Evolutionary conservation across 2,113 vertebrate species (phyloP).

Genomic region (Riparia riparia): DNA sequence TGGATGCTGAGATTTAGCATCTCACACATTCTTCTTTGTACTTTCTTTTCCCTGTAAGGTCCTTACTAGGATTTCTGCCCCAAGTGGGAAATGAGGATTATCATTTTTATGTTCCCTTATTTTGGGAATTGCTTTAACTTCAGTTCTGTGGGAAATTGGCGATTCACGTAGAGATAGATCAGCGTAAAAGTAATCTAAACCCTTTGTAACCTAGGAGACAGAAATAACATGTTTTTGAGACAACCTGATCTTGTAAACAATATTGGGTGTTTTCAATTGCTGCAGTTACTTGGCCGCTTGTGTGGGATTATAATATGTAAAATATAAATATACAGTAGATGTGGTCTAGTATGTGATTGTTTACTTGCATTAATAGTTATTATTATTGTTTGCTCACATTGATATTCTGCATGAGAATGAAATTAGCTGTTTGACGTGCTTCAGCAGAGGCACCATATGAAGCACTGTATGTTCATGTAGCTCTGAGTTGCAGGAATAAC

Average conservation of each 20-base stretch:
- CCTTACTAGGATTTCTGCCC: neutral
- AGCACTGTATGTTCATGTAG: fast-evolving
- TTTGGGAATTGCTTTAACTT: neutral
- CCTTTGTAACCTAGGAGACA: neutral
- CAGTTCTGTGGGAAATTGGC: neutral
- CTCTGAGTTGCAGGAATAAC: neutral
- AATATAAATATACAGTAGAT: neutral
- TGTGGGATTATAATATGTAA: neutral
- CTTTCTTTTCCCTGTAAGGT: neutral
- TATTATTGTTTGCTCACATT: neutral
- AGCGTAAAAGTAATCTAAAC: neutral
- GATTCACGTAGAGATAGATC: neutral
- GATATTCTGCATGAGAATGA: neutral
- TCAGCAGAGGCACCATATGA: neutral
- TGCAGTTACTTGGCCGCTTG: neutral
- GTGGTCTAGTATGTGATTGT: neutral
- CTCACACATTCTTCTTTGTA: neutral
- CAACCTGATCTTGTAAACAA: neutral
- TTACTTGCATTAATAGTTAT: neutral
- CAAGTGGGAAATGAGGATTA: neutral
- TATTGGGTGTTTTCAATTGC: neutral
- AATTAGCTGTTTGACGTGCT: neutral
- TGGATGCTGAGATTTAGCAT: neutral
- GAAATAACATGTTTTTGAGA: neutral
- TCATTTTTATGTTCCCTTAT: neutral